phyloP scores from a whole-genome alignment of 2,888 invertebrate species.

The Fragum whitleyi region DNA sequence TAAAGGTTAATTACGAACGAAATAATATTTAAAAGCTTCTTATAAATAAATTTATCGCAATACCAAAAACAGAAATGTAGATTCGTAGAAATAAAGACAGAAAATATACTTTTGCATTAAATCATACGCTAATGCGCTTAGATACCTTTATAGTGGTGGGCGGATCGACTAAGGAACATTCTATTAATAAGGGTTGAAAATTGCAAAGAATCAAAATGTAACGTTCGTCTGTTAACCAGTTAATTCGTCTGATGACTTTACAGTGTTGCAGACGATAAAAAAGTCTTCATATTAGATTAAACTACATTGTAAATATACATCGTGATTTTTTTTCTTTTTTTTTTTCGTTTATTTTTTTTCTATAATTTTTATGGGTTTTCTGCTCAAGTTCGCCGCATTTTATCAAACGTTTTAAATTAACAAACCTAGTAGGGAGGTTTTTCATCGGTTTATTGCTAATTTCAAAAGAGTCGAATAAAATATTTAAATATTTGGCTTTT shows the following conservation, averaged over 20 bases:
- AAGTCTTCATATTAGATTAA: not conserved
- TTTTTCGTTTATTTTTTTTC: too few species aligned
- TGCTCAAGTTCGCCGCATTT: not conserved
- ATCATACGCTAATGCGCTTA: too few species aligned
- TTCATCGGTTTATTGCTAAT: not conserved
- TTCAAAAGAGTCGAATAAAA: conserved; percentile 2
- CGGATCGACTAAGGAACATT: too few species aligned
- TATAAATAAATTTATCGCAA: too few species aligned
- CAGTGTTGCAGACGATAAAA: conserved; percentile 7
- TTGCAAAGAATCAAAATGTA: conserved; percentile 2
- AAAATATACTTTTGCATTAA: too few species aligned
- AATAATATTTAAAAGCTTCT: too few species aligned
- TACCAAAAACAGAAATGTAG: too few species aligned
- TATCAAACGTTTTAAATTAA: conserved; percentile 4
- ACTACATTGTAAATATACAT: not conserved
- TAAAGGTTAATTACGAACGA: too few species aligned
- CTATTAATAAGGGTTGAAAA: conserved; percentile 2
- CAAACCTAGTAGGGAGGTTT: not conserved
- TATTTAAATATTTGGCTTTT: conserved; percentile 3
- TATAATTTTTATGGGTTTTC: too few species aligned
- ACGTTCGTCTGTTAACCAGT: conserved; percentile 10
- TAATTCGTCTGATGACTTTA: conserved; percentile 24
- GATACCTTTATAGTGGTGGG: too few species aligned
- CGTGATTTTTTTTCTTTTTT: too few species aligned
- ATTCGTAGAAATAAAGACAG: too few species aligned